A percentile compares a stretch with the other conserved stretches of the same genome.
These are phyloP conservation scores for Hirundo rustica DNA, from an alignment of 2,797 vertebrate genomes.

Conservation along the genomic window DNA sequence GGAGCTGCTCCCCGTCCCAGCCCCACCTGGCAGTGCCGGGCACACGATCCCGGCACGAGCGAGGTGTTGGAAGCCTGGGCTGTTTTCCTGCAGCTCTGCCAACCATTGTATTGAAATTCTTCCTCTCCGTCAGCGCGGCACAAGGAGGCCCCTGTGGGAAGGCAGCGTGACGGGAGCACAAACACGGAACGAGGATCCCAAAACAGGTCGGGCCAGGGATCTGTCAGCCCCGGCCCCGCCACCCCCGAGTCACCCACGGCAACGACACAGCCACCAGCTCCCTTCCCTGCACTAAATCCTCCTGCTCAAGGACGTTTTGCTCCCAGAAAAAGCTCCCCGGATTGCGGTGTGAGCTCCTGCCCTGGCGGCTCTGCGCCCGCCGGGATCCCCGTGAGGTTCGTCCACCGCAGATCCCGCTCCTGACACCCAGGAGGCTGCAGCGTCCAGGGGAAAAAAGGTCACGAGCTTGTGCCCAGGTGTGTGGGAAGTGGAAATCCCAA, in stretches of 20 bases:
- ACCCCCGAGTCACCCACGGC: background rate
- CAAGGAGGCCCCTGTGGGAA: background rate
- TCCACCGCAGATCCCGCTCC: rapidly evolving
- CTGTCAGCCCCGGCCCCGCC: background rate
- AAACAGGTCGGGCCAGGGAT: background rate
- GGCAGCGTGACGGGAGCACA: background rate
- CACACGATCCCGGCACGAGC: background rate
- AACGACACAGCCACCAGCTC: background rate
- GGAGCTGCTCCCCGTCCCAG: background rate
- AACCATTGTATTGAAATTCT: background rate
- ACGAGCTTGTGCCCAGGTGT: rapidly evolving
- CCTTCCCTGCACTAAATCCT: background rate
- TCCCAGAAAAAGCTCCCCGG: rapidly evolving
- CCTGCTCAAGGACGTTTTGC: background rate
- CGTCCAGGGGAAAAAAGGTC: rapidly evolving
- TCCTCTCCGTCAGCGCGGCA: constrained; percentile 1
- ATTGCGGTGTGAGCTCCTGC: background rate
- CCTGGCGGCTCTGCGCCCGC: background rate
- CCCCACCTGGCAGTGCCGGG: background rate
- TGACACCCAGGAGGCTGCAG: background rate
- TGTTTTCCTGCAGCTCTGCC: background rate
- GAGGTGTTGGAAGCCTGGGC: background rate
- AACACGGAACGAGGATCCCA: background rate
- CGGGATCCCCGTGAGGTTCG: rapidly evolving
- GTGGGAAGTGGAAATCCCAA: rapidly evolving